These are phyloP conservation scores for Drosophila cracens DNA, from an alignment of 2,888 invertebrate species.

Conservation along the genomic window DNA sequence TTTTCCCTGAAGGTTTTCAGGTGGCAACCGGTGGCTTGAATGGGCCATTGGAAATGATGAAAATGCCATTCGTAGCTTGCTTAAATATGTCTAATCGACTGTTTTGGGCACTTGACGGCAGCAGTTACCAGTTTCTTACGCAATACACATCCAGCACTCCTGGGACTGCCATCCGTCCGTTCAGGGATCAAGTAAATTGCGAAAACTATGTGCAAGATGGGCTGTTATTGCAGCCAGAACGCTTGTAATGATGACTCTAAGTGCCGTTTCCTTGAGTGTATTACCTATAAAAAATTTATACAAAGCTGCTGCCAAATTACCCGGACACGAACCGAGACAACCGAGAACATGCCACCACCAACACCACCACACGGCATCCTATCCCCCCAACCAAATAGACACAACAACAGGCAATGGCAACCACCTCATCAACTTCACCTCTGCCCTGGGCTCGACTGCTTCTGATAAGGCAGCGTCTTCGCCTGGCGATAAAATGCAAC, in stretches of 20 bases:
- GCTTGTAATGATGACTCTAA: slow-evolving; percentile 85
- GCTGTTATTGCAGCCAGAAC: slow-evolving; percentile 85
- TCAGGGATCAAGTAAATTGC: slow-evolving; percentile 84
- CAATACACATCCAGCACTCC: slow-evolving; percentile 25
- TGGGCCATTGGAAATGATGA: slow-evolving; percentile 68
- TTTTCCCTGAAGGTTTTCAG: slow-evolving; percentile 29
- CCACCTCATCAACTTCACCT: slow-evolving; percentile 53
- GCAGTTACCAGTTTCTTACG: slow-evolving; percentile 54
- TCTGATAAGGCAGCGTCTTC: slow-evolving; percentile 65
- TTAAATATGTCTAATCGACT: slow-evolving; percentile 77
- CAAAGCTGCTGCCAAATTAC: slow-evolving; percentile 76
- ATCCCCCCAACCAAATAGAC: slow-evolving; percentile 45
- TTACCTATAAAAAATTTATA: slow-evolving; percentile 85
- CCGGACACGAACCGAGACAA: slow-evolving; percentile 47
- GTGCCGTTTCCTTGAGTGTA: slow-evolving; percentile 85
- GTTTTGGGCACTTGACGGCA: slow-evolving; percentile 70
- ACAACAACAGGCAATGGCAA: slow-evolving; percentile 38
- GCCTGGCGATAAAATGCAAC: slow-evolving; percentile 83
- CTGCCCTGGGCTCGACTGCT: slow-evolving; percentile 31
- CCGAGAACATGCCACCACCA: slow-evolving; percentile 52
- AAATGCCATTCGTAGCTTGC: slow-evolving; percentile 56
- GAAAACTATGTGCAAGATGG: slow-evolving; percentile 85
- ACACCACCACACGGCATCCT: slow-evolving; percentile 21
- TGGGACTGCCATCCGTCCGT: slow-evolving; percentile 45
- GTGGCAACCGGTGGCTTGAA: slow-evolving; percentile 62